Base-by-base conservation (phyloP, 1,140 invertebrate genomes). In the Dendrolimus kikuchii region DNA sequence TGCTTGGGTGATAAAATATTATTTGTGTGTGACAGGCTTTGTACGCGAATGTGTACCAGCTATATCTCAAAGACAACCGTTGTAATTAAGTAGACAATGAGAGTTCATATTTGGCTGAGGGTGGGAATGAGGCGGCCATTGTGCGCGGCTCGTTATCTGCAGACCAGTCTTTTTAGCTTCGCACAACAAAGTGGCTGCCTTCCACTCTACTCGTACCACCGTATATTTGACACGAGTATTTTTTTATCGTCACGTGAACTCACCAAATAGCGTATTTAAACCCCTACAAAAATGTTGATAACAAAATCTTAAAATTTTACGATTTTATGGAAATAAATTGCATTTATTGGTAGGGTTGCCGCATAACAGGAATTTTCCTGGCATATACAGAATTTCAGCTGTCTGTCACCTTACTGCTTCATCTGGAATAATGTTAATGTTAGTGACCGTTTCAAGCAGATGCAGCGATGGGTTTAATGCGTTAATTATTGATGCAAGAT, bases 51-150 rank as follows among this genome's bases (percentile, higher is more conserved):
- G 60, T 64, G 66, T 76, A 76, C 71, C 57, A 67, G 62, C 71
- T 71, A 79, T 81, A 81, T 81, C 76, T 78, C 74, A 81, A 74
- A 79, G 76, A 79, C 76, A 81, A 66, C 69, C 76, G 67, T 72
- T 69, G 74, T 81, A 81, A 81, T 81, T 79, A 81, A 81, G 76
- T 76, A 74, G 67, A 81, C 78, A 79, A 79, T 78, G 76, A 69
- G 70, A 69, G 67, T 77, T 81, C 73, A 76, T 77, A 79, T 79
- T 79, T 64, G 74, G 64, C 55, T 65, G 64, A 61, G 62, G 66
- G 73, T 53, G 73, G 65, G 58, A 54, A 50, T 49, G 52, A 52
- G 56, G 59, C 57, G 56, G 57, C 70, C 54, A 77, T 81, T 81
- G 75, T 81, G 66, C 62, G 59, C 38, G 36, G 61, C 64, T 57